Percentiles rank a stretch among this genome's conserved stretches.
phyloP scores from a whole-genome alignment of 2,113 vertebrate species.

The Taurulus bubalis region DNA sequence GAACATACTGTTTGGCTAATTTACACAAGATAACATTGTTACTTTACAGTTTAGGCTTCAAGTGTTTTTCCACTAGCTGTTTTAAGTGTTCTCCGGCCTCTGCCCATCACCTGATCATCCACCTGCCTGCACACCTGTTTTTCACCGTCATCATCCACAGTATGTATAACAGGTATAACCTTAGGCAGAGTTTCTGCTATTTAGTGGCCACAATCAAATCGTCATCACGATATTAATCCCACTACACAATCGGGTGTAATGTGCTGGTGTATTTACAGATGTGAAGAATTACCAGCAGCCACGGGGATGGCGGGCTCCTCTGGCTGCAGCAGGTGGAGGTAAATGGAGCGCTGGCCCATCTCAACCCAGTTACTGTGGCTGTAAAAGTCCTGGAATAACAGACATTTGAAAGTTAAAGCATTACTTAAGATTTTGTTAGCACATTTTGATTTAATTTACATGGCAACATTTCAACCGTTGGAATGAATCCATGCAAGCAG shows the following conservation, averaged over 20 bases:
- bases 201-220: not conserved
- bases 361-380: conserved; percentile 95
- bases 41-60: not conserved
- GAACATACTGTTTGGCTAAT: not conserved
- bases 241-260: not conserved
- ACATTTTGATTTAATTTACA: not conserved
- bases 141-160: not conserved
- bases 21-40: not conserved
- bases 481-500: not conserved
- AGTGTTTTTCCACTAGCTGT: not conserved
- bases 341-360: conserved; percentile 82
- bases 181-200: not conserved
- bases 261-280: not conserved
- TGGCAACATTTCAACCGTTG: too few species aligned
- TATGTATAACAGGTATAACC: too few species aligned
- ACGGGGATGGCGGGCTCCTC: conserved; percentile 79
- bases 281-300: conserved; percentile 80
- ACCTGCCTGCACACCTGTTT: not conserved
- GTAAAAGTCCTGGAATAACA: conserved; percentile 87
- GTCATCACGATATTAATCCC: not conserved
- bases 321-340: conserved; percentile 86
- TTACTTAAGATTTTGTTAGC: not conserved
- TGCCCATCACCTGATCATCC: not conserved
- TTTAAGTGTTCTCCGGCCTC: not conserved
- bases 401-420: not conserved